phyloP scores from a whole-genome alignment of 2,113 vertebrate genomes.

The Butorides virescens region DNA sequence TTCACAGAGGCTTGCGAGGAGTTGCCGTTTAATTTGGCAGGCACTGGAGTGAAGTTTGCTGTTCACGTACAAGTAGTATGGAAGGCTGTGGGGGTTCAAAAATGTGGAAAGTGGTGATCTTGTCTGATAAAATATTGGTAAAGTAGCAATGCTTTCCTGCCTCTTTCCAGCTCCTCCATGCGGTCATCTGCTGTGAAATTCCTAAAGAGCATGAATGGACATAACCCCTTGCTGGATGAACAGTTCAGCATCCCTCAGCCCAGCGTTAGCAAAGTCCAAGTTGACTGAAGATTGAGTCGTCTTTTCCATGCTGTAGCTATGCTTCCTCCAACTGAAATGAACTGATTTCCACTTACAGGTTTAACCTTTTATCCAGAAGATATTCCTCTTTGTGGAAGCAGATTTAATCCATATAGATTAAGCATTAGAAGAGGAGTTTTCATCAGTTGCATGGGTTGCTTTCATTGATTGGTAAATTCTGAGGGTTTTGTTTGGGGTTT shows the following conservation, averaged over 20 bases:
- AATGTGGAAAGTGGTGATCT: background rate
- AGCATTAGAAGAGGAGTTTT: background rate
- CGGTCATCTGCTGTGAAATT: background rate
- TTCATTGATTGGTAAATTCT: background rate
- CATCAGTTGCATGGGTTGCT: background rate
- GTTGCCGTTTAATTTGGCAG: constrained; percentile 19
- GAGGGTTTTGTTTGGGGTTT: background rate
- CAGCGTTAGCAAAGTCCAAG: background rate
- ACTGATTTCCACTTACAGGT: rapidly evolving
- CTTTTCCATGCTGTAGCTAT: background rate
- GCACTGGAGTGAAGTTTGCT: background rate
- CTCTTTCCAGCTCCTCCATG: background rate
- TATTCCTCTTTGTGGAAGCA: background rate
- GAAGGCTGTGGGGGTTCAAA: background rate
- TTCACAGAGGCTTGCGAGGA: background rate
- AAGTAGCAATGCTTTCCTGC: background rate
- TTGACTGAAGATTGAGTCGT: background rate
- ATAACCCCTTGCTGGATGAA: background rate
- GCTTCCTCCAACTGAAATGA: background rate
- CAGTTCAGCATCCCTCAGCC: background rate
- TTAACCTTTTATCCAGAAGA: background rate
- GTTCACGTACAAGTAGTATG: background rate
- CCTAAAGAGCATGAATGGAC: background rate
- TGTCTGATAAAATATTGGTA: background rate
- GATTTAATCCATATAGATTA: background rate